These are phyloP conservation scores for Campopleginae sp. DNA, from an alignment of 2,888 invertebrate genomes.

Conservation along the genomic window DNA sequence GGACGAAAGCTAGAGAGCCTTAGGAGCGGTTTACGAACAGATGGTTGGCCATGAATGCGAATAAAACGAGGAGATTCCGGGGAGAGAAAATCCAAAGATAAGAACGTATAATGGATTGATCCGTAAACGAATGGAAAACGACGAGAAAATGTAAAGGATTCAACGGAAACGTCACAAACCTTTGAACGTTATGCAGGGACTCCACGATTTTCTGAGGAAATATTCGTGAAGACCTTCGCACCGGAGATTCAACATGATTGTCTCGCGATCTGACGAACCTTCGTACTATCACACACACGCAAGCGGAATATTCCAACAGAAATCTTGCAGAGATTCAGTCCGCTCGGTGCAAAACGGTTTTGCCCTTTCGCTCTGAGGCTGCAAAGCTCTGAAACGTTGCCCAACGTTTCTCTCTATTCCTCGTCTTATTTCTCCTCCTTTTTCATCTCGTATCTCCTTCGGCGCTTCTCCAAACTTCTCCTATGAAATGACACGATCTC, in stretches of 20 bases:
- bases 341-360: background rate
- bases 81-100: background rate
- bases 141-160: background rate
- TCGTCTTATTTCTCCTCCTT: background rate
- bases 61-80: background rate
- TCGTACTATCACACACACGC: background rate
- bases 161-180: background rate
- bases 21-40: background rate
- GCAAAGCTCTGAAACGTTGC: background rate
- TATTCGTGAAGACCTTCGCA: background rate
- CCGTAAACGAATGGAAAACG: background rate
- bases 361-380: background rate
- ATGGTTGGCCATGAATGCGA: background rate
- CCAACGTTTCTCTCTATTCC: background rate
- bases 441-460: background rate
- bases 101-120: background rate
- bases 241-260: background rate
- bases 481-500: background rate
- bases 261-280: background rate
- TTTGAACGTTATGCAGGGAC: background rate
- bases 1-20: background rate
- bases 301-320: background rate
- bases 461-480: background rate
- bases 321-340: slow-evolving; percentile 2
- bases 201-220: background rate